These are phyloP conservation scores for Tenthredo amoena DNA, from an alignment of 2,888 invertebrate genomes.

Conservation along the genomic window DNA sequence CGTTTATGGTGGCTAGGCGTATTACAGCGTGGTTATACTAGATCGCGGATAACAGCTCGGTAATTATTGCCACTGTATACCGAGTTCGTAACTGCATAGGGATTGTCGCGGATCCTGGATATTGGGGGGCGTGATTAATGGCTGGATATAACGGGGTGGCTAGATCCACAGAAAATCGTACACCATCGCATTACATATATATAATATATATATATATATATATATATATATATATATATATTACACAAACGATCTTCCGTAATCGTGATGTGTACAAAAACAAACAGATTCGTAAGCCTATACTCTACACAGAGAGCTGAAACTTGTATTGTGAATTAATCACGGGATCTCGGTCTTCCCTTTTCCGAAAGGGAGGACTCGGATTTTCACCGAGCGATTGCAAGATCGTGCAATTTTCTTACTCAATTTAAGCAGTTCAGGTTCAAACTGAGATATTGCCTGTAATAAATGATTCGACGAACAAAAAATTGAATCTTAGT, in stretches of 20 bases:
- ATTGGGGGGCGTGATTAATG: constrained; percentile 33
- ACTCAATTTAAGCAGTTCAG: neutral
- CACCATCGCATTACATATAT: neutral
- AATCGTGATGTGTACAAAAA: constrained; percentile 24
- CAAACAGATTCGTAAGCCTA: neutral
- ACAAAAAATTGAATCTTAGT: no score
- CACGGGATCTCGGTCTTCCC: neutral
- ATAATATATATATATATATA: neutral
- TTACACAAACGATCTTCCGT: constrained; percentile 6
- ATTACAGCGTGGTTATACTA: constrained; percentile 12
- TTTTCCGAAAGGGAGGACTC: neutral
- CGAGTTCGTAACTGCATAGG: constrained; percentile 3
- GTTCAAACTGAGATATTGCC: no score
- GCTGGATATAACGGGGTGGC: neutral
- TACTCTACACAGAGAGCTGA: neutral
- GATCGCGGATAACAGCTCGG: constrained; percentile 40
- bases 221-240: neutral
- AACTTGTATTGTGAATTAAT: constrained; percentile 18
- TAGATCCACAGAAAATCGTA: constrained; percentile 24
- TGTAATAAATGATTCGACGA: no score
- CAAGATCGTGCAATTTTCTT: neutral
- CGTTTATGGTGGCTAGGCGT: constrained; percentile 38
- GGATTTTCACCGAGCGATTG: neutral
- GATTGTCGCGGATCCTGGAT: constrained; percentile 2
- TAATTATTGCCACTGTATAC: constrained; percentile 43